Evolutionary conservation across 2,113 vertebrate genomes (phyloP), one percentile per base, ranked within the genome.

Genomic region (Vimba vimba): DNA sequence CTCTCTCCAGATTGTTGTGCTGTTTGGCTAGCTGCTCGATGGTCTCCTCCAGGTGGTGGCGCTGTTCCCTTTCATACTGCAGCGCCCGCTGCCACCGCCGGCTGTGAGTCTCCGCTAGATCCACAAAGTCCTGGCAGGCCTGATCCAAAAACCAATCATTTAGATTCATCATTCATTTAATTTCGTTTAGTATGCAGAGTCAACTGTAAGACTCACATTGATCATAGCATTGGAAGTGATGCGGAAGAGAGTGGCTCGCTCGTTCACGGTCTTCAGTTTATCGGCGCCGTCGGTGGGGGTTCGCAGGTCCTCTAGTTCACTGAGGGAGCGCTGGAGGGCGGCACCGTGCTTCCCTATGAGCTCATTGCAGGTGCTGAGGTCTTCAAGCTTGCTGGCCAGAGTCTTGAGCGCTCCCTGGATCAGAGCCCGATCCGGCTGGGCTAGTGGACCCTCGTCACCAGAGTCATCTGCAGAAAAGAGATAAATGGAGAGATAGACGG

Each of bases 151-250:
- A 55, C 2, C 69, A 43, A 43, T 43, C 19, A 43, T 23, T 71
- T 1, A 73, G 36, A 73, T n/a, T 11, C 4, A n/a, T 43, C 10
- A 73, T 21, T 69, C 17, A 69, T 36, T 69, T 36, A 6, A 52
- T 52, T 52, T 52, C 5, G 19, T 69, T 39, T 69, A 69, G 36
- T 11, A 39, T 69, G 30, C 17, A 21, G 17, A 19, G 30, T 10
- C 15, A 36, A 69, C 8, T 11, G 2, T 27, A 15, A 50, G 11
- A 90, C 94, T 94, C 87, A 94, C 94, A 91, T 94, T 94, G 95
- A 99, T 97, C 97, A 99, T 98, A 95, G 98, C 98, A 97, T 99
- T 99, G 87, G 97, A 97, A 66, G 97, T 97, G 94, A 99, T 99
- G 86, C 97, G 95, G 93, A 99, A 97, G 85, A 99, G 97, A 25